These are phyloP conservation scores for Neotragus pygmaeus DNA, from an alignment of 2,113 vertebrate genomes.

Conservation along the genomic window DNA sequence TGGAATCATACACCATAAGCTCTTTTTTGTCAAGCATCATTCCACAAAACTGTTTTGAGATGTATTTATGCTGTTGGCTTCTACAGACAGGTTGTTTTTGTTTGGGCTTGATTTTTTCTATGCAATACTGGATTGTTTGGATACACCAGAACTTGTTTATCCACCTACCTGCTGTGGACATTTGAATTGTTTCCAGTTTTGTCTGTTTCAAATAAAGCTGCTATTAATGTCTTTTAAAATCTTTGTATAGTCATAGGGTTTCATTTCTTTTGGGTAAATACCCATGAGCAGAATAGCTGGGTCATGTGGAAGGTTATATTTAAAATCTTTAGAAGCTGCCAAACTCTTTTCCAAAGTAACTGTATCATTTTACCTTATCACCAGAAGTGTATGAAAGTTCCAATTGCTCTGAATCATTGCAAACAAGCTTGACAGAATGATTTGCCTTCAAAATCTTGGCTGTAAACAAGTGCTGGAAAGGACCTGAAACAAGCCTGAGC, in stretches of 20 bases:
- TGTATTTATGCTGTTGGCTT: background rate
- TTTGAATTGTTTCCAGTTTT: background rate
- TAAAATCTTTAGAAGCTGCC: background rate
- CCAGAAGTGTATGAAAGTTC: background rate
- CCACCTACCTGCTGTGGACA: background rate
- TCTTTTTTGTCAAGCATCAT: background rate
- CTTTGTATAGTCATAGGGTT: background rate
- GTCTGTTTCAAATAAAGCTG: background rate
- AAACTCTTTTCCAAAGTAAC: background rate
- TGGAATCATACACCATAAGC: background rate
- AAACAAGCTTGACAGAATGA: background rate
- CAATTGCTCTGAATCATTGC: background rate
- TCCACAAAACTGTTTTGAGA: background rate
- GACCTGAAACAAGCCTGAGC: background rate
- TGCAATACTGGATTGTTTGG: background rate
- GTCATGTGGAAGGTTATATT: background rate
- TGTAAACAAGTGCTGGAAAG: background rate
- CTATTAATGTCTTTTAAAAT: background rate
- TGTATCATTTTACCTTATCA: background rate
- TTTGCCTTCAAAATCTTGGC: background rate
- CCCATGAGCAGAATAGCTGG: background rate
- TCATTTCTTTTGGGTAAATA: background rate
- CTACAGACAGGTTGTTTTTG: background rate
- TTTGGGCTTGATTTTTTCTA: background rate
- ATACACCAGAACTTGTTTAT: background rate